These are phyloP conservation scores for Mellivora capensis DNA, from an alignment of 2,113 vertebrate genomes.

Conservation along the genomic window DNA sequence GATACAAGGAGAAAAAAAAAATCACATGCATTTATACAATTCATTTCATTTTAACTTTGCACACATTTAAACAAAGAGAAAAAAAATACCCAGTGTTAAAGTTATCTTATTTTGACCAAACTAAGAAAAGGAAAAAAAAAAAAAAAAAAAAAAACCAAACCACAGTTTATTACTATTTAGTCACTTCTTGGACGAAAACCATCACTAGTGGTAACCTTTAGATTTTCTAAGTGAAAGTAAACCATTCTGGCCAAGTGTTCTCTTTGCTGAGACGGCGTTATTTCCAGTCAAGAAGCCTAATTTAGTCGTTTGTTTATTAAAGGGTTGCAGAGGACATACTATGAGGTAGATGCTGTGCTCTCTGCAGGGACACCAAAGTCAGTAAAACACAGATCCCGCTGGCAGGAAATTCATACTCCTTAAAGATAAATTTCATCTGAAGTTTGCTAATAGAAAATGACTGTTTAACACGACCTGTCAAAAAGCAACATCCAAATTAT, in stretches of 20 bases:
- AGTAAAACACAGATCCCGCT: background rate
- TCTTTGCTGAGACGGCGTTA: background rate
- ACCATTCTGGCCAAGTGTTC: background rate
- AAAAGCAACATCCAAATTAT: background rate
- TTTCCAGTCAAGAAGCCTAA: background rate
- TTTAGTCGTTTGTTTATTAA: background rate
- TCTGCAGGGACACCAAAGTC: background rate
- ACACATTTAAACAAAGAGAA: background rate
- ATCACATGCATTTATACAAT: background rate
- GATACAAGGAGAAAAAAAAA: background rate
- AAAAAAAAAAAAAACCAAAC: background rate
- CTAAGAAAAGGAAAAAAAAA: background rate
- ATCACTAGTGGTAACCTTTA: background rate
- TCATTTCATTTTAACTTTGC: background rate
- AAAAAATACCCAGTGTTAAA: background rate
- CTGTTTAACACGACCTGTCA: background rate
- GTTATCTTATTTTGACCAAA: background rate
- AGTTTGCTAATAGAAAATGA: background rate
- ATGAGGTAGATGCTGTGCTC: background rate
- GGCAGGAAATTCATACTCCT: background rate
- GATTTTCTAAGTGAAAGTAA: conserved; percentile 16
- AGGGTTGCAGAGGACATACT: background rate
- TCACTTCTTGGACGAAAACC: background rate
- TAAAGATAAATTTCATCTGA: background rate
- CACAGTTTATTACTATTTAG: background rate